Base-by-base conservation (phyloP, 1,140 invertebrate genomes). In the Lutraria rhynchaena region DNA sequence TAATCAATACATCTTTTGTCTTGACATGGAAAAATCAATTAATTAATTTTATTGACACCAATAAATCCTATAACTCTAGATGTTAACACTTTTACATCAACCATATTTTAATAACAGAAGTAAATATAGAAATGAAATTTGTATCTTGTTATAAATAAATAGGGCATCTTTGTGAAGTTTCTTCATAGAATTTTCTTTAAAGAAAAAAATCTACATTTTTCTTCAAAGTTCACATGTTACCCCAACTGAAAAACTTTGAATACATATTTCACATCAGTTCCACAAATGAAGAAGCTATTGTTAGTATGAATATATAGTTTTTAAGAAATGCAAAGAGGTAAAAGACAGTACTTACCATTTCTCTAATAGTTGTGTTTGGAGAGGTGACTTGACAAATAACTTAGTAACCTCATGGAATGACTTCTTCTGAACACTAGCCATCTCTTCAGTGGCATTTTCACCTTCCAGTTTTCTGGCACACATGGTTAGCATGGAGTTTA, bases 321-420 rank as follows among this genome's bases (percentile, higher is more conserved):
- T n/a, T n/a, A n/a, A n/a, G n/a, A n/a, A n/a, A n/a, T n/a, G n/a
- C n/a, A n/a, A n/a, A n/a, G n/a, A n/a, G n/a, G n/a, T n/a, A n/a
- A n/a, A n/a, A n/a, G n/a, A n/a, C n/a, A n/a, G n/a, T n/a, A 70
- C 86, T 83, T 89, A 95, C 95, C 92, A 98, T 97, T 92, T 99
- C 96, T 75, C 98, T 93, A 0, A 99, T 96, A 83, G 97, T 95
- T 0, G 95, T 95, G 88, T 99, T 98, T 0, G 98, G 96, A 80
- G 97, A 97, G 0, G 98, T 99, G 0, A 99, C 96, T 91, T 98
- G 97, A 2, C 97, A 93, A 0, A 99, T 97, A 0, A 99, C 93
- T 89, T 99, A 0, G 97, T 96, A 0, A 99, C 96, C 87, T 99
- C 98, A 87, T 95, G 95, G 3, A 98, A 93, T 0, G 97, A 97